phyloP scores from a whole-genome alignment of 2,797 vertebrate species.

The Phrynocephalus guinanensis region DNA sequence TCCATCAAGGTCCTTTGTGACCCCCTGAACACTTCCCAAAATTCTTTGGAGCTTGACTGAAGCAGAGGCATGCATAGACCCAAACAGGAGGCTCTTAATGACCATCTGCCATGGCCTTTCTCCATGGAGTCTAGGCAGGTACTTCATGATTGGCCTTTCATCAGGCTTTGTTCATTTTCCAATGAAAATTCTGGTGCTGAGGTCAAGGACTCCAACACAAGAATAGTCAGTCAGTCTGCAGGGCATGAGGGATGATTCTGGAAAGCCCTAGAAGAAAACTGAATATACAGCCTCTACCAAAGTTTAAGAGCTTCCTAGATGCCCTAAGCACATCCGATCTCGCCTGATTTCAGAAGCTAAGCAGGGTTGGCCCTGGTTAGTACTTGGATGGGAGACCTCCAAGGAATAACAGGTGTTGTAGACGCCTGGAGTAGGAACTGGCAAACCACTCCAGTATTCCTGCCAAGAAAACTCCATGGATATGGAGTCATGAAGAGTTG shows the following conservation, averaged over 20 bases:
- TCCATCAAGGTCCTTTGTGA: neutral
- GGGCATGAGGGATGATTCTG: neutral
- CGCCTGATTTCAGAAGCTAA: too few relatives aligned
- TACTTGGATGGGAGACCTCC: too few relatives aligned
- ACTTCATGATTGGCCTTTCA: constrained; percentile 33
- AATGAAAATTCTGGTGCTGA: neutral
- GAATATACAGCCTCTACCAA: neutral
- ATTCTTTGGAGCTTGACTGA: neutral
- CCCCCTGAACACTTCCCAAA: neutral
- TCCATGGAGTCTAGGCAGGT: constrained; percentile 51
- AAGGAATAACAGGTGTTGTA: too few relatives aligned
- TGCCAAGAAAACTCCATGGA: too few relatives aligned
- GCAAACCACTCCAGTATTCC: too few relatives aligned
- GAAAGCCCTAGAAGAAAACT: neutral
- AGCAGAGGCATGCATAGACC: too few relatives aligned
- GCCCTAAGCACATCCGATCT: too few relatives aligned
- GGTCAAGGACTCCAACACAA: neutral
- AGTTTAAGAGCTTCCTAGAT: too few relatives aligned
- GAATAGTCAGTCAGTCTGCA: too few relatives aligned
- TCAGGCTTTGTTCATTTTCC: neutral
- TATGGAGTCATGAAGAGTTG: too few relatives aligned
- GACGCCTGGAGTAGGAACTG: too few relatives aligned
- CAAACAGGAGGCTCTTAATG: neutral
- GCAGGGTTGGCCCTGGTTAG: too few relatives aligned
- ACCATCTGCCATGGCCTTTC: constrained; percentile 11